Conservation (phyloP, 1,140 invertebrate genomes). For the Pseudomyrmex sp. region DNA sequence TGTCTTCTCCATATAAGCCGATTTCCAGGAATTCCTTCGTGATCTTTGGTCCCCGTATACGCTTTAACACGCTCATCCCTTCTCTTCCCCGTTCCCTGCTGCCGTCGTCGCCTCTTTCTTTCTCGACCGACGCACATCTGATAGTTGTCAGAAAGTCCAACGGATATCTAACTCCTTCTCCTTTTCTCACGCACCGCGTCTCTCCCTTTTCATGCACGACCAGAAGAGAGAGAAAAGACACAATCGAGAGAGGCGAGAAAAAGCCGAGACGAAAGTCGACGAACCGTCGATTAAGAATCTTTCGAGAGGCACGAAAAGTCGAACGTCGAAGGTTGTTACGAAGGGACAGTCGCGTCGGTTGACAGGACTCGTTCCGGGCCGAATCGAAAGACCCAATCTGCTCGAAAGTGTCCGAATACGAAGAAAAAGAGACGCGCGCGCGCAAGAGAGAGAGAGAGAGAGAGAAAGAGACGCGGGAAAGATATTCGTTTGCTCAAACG, state of each 20-base stretch:
- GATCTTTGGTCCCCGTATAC: constrained; percentile 80
- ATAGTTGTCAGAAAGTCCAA: constrained; percentile 78
- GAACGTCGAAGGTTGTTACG: constrained; percentile 60
- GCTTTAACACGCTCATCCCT: constrained; percentile 69
- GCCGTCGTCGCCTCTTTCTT: constrained; percentile 48
- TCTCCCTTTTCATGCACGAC: constrained; percentile 22
- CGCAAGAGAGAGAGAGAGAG: not conserved
- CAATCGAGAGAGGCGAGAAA: constrained; percentile 53
- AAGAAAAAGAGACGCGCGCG: constrained; percentile 55
- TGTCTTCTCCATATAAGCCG: constrained; percentile 64
- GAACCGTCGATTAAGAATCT: constrained; percentile 72
- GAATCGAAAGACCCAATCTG: constrained; percentile 72
- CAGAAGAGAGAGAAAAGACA: constrained; percentile 15
- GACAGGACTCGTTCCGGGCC: constrained; percentile 67
- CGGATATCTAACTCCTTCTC: constrained; percentile 75
- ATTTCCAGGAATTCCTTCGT: constrained; percentile 80
- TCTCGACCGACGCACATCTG: constrained; percentile 57
- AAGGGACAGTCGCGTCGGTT: constrained; percentile 42
- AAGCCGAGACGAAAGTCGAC: constrained; percentile 39
- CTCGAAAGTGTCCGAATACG: constrained; percentile 64
- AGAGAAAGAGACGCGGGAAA: not conserved
- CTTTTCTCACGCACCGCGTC: constrained; percentile 52
- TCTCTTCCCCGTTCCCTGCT: not conserved
- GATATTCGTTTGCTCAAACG: constrained; percentile 13
- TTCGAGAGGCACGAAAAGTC: constrained; percentile 61